Base-by-base conservation (phyloP, 2,888 invertebrate species). In the Pelosia muscerda region DNA sequence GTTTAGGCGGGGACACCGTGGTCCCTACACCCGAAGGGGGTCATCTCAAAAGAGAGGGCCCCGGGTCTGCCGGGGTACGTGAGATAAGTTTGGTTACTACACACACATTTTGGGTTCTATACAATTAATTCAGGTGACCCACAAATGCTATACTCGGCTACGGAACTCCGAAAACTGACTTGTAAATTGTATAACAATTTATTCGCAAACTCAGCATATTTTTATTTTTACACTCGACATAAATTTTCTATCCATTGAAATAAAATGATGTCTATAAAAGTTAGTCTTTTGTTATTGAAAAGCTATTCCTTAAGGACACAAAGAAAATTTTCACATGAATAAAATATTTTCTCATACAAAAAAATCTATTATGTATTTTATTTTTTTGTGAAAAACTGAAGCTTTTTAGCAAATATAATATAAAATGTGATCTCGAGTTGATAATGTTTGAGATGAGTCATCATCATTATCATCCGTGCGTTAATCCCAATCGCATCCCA, bases 251-350 rank as follows among this genome's bases (percentile, higher is more conserved):
- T 9, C 11, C 22, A 26, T 49, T 31, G 25, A 53, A 53, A 53
- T 62, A 62, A 28, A 31, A 49, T 25, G 26, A 11, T 42, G 26
- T 49, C 10, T 22, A 4, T 25, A 25, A 49, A 65, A 65, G 26
- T 49, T 58, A n/a, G 28, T 19, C 25, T 19, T 42, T 31, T 25
- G n/a, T n/a, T 22, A 26, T 23, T 57, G 28, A 28, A 49, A 58
- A 58, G 15, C 42, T 25, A 26, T 65, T 49, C 23, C 23, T 54
- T n/a, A 19, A 4, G 28, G 42, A 42, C 23, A 49, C 28, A 54
- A 65, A 55, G 31, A 65, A 31, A 31, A 38, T 60, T 60, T 54
- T 60, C 60, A 22, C 53, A 60, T 25, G 25, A 60, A 53, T 34
- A 60, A 53, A 53, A 26, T 28, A 62, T 22, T 49, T 26, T 49